Conservation (phyloP, 2,888 invertebrate genomes). For the Dryobota labecula region DNA sequence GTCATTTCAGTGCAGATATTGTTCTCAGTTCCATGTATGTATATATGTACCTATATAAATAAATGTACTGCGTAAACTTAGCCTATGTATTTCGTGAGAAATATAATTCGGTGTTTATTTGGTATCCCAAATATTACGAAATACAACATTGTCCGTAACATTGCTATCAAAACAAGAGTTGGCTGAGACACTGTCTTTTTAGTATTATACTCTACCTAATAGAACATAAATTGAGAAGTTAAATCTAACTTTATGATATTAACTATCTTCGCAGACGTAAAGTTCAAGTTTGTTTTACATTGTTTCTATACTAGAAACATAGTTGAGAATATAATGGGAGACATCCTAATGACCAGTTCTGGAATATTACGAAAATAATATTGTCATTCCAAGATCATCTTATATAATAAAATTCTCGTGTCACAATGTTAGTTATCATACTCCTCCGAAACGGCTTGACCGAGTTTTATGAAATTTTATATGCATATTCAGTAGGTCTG, state of each 20-base stretch:
- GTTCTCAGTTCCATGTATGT: constrained; percentile 15
- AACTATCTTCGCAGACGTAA: constrained; percentile 23
- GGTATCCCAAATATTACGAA: neutral
- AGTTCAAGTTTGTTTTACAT: constrained; percentile 29
- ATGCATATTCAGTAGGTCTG: too few species aligned
- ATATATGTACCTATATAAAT: too few species aligned
- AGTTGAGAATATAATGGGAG: neutral
- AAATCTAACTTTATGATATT: constrained; percentile 32
- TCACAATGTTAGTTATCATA: too few species aligned
- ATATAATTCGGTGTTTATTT: constrained; percentile 5
- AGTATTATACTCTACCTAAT: constrained; percentile 29
- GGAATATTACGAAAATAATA: neutral
- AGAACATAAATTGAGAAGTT: constrained; percentile 43
- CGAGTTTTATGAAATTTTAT: too few species aligned
- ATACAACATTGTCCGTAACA: neutral
- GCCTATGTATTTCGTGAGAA: neutral
- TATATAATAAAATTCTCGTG: too few species aligned
- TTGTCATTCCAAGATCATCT: neutral
- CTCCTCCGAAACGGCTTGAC: too few species aligned
- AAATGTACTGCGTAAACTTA: neutral
- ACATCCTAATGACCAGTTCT: neutral
- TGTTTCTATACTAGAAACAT: constrained; percentile 18
- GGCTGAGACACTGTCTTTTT: constrained; percentile 22
- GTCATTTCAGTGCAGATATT: constrained; percentile 42
- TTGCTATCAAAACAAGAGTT: constrained; percentile 28